These are phyloP conservation scores for Sicus ferrugineus DNA, from an alignment of 2,888 invertebrate species.

Conservation along the genomic window DNA sequence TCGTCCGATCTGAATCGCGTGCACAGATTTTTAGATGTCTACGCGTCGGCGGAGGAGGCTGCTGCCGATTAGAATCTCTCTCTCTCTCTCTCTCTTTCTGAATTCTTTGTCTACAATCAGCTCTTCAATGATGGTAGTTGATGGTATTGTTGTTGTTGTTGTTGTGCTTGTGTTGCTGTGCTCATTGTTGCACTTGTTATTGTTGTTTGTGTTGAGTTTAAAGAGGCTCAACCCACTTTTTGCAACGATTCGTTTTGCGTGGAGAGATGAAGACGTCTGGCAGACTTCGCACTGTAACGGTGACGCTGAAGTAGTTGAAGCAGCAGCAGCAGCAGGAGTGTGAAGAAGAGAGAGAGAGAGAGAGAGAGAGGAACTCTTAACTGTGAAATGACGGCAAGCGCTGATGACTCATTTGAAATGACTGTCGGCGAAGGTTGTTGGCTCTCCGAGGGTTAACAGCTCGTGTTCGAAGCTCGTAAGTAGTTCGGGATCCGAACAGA, in stretches of 20 bases:
- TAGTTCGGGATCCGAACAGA: no score
- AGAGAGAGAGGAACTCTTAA: no score
- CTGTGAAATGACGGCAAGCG: no score
- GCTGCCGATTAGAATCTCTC: constrained; percentile 21
- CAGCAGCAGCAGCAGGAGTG: not conserved
- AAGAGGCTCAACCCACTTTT: constrained; percentile 25
- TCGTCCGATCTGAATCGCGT: constrained; percentile 7
- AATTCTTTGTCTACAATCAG: not conserved
- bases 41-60: constrained; percentile 19
- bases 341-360: not conserved
- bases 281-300: not conserved
- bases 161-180: no score
- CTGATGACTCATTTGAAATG: not conserved
- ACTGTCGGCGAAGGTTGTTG: no score
- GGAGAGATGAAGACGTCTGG: not conserved
- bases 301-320: not conserved
- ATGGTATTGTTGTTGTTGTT: no score
- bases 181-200: not conserved
- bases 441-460: no score
- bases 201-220: not conserved
- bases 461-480: no score
- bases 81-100: not conserved
- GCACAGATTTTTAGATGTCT: constrained; percentile 23
- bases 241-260: not conserved
- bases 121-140: no score